Evolutionary conservation across 37 sponge, comb jelly and placozoan genomes (phyloP).

Genomic region (Petrosia ficiformis): DNA sequence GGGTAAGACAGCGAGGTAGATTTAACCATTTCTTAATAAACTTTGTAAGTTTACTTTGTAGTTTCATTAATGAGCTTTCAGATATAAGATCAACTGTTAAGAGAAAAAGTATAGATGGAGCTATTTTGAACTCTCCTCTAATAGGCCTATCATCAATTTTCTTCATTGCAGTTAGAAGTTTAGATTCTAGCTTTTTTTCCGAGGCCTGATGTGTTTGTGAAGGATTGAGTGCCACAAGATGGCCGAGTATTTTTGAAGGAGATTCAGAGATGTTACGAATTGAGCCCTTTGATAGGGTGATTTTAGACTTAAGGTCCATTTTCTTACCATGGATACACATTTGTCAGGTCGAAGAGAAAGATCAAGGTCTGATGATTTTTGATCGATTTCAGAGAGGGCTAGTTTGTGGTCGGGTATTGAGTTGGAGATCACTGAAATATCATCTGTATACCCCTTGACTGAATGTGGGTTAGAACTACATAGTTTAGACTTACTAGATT

Average conservation of each 20-base stretch:
- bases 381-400: conserved; percentile 14
- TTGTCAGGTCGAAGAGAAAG: conserved; percentile 21
- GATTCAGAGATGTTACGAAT: conserved; percentile 8
- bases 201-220: background rate
- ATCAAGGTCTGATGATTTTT: conserved; percentile 11
- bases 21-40: background rate
- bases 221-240: background rate
- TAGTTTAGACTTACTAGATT: background rate
- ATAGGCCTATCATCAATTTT: conserved; percentile 9
- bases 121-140: conserved; percentile 20
- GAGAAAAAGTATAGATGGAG: conserved; percentile 11
- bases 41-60: background rate
- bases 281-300: background rate
- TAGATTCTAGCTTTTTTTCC: background rate
- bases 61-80: background rate
- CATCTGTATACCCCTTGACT: conserved; percentile 10
- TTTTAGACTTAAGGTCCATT: background rate
- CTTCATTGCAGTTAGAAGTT: background rate
- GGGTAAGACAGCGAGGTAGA: too few relatives aligned
- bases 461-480: conserved; percentile 10
- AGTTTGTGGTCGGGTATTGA: background rate
- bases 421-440: conserved; percentile 9
- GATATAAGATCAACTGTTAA: background rate
- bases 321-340: conserved; percentile 29
- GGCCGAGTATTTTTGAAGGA: conserved; percentile 22